phyloP scores from a whole-genome alignment of 2,113 vertebrate genomes.

The Gadus chalcogrammus region DNA sequence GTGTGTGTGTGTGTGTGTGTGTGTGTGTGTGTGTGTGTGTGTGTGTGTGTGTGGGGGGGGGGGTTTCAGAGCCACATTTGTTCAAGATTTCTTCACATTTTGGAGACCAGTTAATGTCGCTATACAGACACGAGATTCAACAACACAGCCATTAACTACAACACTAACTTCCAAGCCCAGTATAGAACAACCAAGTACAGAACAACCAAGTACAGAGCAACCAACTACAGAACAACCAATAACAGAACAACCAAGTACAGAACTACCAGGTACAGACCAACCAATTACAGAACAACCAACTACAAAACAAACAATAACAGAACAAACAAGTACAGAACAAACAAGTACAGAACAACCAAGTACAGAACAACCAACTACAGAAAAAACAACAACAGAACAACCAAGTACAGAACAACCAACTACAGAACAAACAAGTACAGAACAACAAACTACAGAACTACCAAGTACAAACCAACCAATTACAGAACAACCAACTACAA shows the following conservation, averaged over 20 bases:
- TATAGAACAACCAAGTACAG: background rate
- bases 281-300: background rate
- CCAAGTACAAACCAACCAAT: no score
- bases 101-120: background rate
- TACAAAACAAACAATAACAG: background rate
- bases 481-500: no score
- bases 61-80: slow-evolving; percentile 44
- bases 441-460: no score
- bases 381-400: no score
- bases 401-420: no score
- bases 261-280: background rate
- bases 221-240: background rate
- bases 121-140: background rate
- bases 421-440: no score
- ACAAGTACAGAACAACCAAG: no score
- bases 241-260: background rate
- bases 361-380: no score
- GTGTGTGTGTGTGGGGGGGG: background rate
- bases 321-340: no score
- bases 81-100: accelerated
- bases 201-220: background rate
- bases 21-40: no score
- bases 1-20: no score
- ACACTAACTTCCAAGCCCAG: background rate
- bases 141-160: no score